Evolutionary conservation across 2,888 invertebrate species (phyloP).

Genomic region (Mayetiola destructor): DNA sequence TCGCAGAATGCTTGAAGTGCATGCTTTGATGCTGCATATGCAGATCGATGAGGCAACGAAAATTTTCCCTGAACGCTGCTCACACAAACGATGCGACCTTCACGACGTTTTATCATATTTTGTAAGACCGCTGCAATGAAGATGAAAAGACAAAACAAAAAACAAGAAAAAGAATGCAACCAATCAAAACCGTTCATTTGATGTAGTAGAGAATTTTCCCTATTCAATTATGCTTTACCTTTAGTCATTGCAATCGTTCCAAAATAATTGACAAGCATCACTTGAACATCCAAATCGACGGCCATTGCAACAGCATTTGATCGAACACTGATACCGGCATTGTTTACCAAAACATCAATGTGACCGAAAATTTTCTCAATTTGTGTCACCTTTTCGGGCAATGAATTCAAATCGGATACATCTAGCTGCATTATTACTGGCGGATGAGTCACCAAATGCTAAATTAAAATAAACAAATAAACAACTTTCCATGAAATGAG

Average conservation of each 20-base stretch:
- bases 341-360: constrained; percentile 83
- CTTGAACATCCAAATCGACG: constrained; percentile 65
- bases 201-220: background rate
- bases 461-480: constrained; percentile 22
- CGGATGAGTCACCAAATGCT: constrained; percentile 47
- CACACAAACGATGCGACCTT: constrained; percentile 73
- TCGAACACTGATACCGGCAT: constrained; percentile 71
- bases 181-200: background rate
- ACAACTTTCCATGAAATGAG: background rate
- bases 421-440: constrained; percentile 64
- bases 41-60: constrained; percentile 74
- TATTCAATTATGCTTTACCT: constrained; percentile 40
- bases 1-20: constrained; percentile 91
- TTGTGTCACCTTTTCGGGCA: constrained; percentile 48
- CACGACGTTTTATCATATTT: constrained; percentile 58
- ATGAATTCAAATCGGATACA: constrained; percentile 50
- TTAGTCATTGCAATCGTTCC: constrained; percentile 82
- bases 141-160: background rate
- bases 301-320: constrained; percentile 60
- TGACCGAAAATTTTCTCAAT: constrained; percentile 54
- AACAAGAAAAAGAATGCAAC: background rate
- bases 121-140: constrained; percentile 56
- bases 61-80: constrained; percentile 90
- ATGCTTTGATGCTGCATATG: constrained; percentile 88
- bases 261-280: constrained; percentile 92